These are phyloP conservation scores for Parnassius smintheus DNA, from an alignment of 2,888 invertebrate species.

Conservation along the genomic window DNA sequence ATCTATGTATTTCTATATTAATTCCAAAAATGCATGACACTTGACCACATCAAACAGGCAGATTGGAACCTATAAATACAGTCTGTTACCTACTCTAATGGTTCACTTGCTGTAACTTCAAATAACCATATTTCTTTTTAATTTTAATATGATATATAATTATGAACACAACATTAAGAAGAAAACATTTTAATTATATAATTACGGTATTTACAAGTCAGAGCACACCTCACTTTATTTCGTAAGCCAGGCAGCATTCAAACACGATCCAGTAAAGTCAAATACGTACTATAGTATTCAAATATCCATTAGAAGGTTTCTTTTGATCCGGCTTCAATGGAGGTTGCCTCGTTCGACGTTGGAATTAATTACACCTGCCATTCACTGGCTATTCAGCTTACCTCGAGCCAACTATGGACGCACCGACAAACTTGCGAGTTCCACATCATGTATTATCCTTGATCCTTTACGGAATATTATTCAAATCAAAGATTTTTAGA, in stretches of 20 bases:
- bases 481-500: constrained; percentile 12
- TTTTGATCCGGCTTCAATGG: constrained; percentile 68
- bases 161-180: no score
- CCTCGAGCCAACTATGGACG: constrained; percentile 19
- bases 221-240: constrained; percentile 6
- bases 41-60: no score
- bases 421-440: constrained; percentile 41
- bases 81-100: no score
- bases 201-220: constrained; percentile 9
- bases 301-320: constrained; percentile 75
- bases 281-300: constrained; percentile 52
- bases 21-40: no score
- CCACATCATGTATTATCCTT: constrained; percentile 26
- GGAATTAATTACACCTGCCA: constrained; percentile 69
- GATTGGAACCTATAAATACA: no score
- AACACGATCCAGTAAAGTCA: constrained; percentile 33
- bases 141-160: no score
- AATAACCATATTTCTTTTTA: no score
- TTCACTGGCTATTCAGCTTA: constrained; percentile 59
- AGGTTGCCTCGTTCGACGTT: constrained; percentile 53
- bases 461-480: constrained; percentile 16
- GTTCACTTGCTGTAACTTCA: no score
- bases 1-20: no score
- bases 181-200: background rate
- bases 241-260: constrained; percentile 5